These are phyloP conservation scores for Umimayanthus chanpuru DNA, from an alignment of 92 coral and sea anemone species.

Conservation along the genomic window DNA sequence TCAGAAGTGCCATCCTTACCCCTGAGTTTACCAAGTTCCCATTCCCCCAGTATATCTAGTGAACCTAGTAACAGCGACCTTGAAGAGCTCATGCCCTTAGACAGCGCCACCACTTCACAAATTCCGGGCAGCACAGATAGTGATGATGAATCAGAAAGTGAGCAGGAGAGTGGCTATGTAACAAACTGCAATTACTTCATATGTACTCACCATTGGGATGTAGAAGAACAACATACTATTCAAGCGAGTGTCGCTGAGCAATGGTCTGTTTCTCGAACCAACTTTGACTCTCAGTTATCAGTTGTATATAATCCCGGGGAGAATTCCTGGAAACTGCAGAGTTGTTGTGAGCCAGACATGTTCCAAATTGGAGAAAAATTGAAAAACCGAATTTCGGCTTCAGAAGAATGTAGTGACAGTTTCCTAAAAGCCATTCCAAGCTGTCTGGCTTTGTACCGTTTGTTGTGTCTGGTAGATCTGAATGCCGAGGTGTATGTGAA, in stretches of 20 bases:
- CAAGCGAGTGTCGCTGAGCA: constrained; percentile 86
- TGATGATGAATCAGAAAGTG: constrained; percentile 89
- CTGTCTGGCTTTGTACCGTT: constrained; percentile 85
- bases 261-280: constrained; percentile 69
- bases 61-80: constrained; percentile 43
- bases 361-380: constrained; percentile 1
- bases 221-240: constrained; percentile 90
- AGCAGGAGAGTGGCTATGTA: constrained; percentile 83
- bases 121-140: constrained; percentile 77
- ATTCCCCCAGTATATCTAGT: constrained; percentile 49
- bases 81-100: constrained; percentile 44
- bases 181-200: constrained; percentile 91
- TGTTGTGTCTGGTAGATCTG: constrained; percentile 85
- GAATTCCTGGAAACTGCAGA: constrained; percentile 72
- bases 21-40: constrained; percentile 56
- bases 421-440: constrained; percentile 89
- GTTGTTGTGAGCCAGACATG: background rate
- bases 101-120: constrained; percentile 31
- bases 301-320: constrained; percentile 72
- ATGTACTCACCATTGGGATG: constrained; percentile 89
- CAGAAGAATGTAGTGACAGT: constrained; percentile 51
- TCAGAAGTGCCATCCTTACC: constrained; percentile 60
- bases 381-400: background rate
- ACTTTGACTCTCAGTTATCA: constrained; percentile 64
- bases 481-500: constrained; percentile 74